Conservation (phyloP, 2,888 invertebrate species). For the Palloptera scutellata region DNA sequence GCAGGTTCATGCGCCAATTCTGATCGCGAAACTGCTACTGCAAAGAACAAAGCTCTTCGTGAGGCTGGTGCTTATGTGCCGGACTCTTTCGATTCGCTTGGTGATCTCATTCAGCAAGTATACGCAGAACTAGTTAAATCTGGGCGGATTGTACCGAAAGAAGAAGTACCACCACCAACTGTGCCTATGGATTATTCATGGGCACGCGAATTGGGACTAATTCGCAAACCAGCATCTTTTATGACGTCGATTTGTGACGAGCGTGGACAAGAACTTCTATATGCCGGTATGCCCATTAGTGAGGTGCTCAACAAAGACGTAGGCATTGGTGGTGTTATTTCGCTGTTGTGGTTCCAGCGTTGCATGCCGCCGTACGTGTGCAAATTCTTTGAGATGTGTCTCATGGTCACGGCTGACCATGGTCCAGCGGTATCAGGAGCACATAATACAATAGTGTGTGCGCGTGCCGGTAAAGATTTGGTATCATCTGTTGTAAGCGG, state of each 20-base stretch:
- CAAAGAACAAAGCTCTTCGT: conserved; percentile 87
- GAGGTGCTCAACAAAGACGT: conserved; percentile 92
- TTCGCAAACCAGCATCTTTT: conserved; percentile 98
- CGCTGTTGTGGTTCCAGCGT: conserved; percentile 97
- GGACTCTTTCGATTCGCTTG: conserved; percentile 87
- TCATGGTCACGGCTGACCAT: conserved; percentile 99
- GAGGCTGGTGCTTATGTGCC: conserved; percentile 91
- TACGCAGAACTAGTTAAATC: conserved; percentile 79
- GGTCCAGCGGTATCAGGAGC: conserved; percentile 99
- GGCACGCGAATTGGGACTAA: conserved; percentile 95
- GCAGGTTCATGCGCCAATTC: conserved; percentile 98
- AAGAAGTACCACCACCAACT: conserved; percentile 96
- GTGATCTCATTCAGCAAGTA: conserved; percentile 80
- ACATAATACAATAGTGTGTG: conserved; percentile 98
- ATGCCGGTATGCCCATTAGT: conserved; percentile 92
- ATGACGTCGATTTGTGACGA: conserved; percentile 99
- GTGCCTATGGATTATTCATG: conserved; percentile 99
- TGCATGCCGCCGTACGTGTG: conserved; percentile 92
- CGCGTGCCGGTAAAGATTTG: conserved; percentile 95
- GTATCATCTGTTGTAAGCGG: conserved; percentile 96
- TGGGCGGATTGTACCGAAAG: conserved; percentile 84
- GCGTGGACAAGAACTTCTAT: conserved; percentile 94
- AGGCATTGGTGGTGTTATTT: conserved; percentile 97
- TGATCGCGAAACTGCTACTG: conserved; percentile 88
- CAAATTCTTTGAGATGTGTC: conserved; percentile 98